phyloP scores from a whole-genome alignment of 2,797 vertebrate genomes.

The Dicrostonyx torquatus region DNA sequence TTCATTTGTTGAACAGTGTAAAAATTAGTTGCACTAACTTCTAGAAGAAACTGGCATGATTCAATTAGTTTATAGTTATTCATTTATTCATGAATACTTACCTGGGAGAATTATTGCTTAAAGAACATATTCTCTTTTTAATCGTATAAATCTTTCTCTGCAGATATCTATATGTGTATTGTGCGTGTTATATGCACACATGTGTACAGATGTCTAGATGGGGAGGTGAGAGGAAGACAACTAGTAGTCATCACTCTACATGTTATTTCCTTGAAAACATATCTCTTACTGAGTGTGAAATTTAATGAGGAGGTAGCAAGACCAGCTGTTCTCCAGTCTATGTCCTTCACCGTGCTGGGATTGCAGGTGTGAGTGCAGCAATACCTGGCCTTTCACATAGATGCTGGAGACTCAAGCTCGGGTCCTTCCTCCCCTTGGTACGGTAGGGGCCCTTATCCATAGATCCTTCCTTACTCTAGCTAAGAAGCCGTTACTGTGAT shows the following conservation, averaged over 20 bases:
- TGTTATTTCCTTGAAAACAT: background rate
- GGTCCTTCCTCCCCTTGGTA: no score
- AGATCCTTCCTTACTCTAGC: background rate
- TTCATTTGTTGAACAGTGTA: slow-evolving; percentile 45
- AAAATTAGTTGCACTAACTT: slow-evolving; percentile 48
- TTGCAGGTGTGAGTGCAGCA: background rate
- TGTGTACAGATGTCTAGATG: background rate
- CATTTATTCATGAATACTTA: slow-evolving; percentile 27
- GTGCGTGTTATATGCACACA: background rate
- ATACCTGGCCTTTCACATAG: background rate
- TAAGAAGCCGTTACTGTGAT: background rate
- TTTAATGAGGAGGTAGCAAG: background rate
- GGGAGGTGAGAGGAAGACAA: background rate
- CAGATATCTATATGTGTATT: background rate
- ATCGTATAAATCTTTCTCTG: background rate
- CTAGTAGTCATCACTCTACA: background rate
- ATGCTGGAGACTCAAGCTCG: background rate
- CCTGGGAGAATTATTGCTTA: background rate
- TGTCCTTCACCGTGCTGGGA: no score
- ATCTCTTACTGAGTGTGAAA: background rate
- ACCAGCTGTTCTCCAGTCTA: background rate
- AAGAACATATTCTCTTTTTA: background rate
- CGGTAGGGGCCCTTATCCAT: background rate
- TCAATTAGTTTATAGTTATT: slow-evolving; percentile 52
- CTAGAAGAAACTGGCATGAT: slow-evolving; percentile 40